Percentiles rank a stretch among this genome's conserved stretches.
Evolutionary conservation across 2,888 invertebrate species (phyloP).

Genomic region (Nephrotoma guestfalica): DNA sequence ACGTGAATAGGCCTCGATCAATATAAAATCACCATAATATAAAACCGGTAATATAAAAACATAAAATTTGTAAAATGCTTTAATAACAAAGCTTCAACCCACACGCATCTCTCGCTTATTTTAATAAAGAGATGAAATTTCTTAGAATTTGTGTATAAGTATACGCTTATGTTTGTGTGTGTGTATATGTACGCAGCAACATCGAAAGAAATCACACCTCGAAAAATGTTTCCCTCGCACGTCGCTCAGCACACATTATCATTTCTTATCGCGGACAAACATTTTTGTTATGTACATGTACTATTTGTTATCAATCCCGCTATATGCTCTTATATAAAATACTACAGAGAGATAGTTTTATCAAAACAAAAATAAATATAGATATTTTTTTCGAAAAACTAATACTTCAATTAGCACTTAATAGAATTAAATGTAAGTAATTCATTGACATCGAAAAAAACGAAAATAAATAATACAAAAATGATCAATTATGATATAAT

Average conservation of each 20-base stretch:
- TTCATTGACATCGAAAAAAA: background rate
- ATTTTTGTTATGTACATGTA: background rate
- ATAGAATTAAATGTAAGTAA: background rate
- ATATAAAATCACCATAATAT: background rate
- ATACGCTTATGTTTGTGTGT: background rate
- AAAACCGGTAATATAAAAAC: background rate
- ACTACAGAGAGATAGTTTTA: background rate
- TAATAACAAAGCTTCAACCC: background rate
- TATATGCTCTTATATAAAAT: background rate
- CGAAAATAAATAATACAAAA: background rate
- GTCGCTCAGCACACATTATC: background rate
- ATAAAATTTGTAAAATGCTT: background rate
- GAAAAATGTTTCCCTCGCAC: background rate
- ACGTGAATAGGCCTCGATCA: background rate
- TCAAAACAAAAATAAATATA: background rate
- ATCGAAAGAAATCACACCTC: background rate
- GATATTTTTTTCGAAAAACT: background rate
- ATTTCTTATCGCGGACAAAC: background rate
- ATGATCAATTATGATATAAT: background rate
- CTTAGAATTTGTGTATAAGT: background rate
- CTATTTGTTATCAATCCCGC: background rate
- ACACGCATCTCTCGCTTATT: background rate
- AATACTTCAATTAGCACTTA: background rate
- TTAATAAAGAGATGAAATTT: background rate
- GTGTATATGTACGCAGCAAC: background rate